Conservation (phyloP, 2,888 invertebrate species). For the Cynaeus angustus region DNA sequence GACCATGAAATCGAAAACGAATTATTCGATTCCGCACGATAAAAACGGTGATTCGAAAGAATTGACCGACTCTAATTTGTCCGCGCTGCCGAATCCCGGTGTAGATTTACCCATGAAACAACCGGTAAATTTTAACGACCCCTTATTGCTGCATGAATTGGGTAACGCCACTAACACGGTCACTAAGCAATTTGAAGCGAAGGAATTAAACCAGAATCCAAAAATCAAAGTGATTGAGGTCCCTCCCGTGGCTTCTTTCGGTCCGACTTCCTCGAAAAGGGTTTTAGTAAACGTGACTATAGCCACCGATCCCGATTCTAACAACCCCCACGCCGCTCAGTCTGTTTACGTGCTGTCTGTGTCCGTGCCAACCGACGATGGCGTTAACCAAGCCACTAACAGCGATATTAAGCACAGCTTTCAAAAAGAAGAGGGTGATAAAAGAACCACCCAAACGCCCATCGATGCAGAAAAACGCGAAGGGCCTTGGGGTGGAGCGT, state of each 20-base stretch:
- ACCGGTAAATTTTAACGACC: constrained; percentile 57
- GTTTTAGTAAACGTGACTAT: constrained; percentile 89
- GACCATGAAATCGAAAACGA: constrained; percentile 62
- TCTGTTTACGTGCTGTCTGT: constrained; percentile 87
- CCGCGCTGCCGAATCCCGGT: constrained; percentile 53
- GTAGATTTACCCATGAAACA: constrained; percentile 54
- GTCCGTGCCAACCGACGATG: constrained; percentile 81
- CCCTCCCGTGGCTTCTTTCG: constrained; percentile 66
- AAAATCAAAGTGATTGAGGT: constrained; percentile 67
- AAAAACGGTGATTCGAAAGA: constrained; percentile 62
- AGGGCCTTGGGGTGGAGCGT: constrained; percentile 77
- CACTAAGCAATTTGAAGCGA: constrained; percentile 58
- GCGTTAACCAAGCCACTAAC: constrained; percentile 72
- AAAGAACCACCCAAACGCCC: constrained; percentile 51
- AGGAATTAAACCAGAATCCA: constrained; percentile 52
- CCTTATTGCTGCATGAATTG: constrained; percentile 54
- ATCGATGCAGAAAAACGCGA: constrained; percentile 53
- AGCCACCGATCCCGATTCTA: constrained; percentile 78
- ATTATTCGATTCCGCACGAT: constrained; percentile 54
- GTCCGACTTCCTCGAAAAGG: constrained; percentile 72
- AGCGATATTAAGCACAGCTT: constrained; percentile 50
- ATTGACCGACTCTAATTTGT: constrained; percentile 65
- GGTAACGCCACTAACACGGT: constrained; percentile 60
- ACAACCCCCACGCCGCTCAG: constrained; percentile 73
- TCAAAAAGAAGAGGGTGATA: constrained; percentile 55